Evolutionary conservation across 1,140 invertebrate genomes (phyloP).

Genomic region (Drosophila pandora): DNA sequence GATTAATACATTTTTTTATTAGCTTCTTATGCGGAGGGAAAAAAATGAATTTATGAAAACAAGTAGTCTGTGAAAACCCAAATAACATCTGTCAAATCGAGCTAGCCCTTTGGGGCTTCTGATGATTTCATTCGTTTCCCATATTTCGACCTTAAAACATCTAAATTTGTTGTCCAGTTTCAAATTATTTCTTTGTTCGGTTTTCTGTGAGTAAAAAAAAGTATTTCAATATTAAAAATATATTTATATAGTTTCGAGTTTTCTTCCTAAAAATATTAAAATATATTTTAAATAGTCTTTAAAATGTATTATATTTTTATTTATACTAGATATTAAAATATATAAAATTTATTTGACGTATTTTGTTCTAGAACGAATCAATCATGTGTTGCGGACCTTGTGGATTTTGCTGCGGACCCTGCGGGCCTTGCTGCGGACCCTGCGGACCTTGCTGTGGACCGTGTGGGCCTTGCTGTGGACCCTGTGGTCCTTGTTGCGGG

Average conservation of each 20-base stretch:
- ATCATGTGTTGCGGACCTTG: constrained; percentile 36
- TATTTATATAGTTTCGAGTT: no score
- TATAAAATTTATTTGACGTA: neutral
- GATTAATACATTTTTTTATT: neutral
- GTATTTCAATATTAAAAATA: neutral
- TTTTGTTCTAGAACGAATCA: constrained; percentile 1
- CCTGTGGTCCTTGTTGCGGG: no score
- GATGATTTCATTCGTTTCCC: neutral
- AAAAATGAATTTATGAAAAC: neutral
- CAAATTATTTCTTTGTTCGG: constrained; percentile 26
- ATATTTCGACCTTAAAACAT: constrained; percentile 14
- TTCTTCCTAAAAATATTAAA: no score
- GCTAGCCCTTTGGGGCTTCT: constrained; percentile 5
- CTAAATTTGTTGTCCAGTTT: constrained; percentile 25
- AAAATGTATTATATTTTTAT: no score
- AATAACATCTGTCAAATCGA: constrained; percentile 2
- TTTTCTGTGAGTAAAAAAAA: constrained; percentile 19
- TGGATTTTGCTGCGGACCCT: constrained; percentile 13
- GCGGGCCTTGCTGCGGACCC: constrained; percentile 17
- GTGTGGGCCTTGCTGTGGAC: no score
- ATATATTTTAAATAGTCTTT: no score
- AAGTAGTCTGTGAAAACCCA: neutral
- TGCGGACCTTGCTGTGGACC: constrained; percentile 18
- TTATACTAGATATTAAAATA: no score
- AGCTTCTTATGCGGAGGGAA: neutral